A percentile compares a stretch with the other conserved stretches of the same genome.
phyloP scores from a whole-genome alignment of 2,797 vertebrate species.

The Buceros bicornis region DNA sequence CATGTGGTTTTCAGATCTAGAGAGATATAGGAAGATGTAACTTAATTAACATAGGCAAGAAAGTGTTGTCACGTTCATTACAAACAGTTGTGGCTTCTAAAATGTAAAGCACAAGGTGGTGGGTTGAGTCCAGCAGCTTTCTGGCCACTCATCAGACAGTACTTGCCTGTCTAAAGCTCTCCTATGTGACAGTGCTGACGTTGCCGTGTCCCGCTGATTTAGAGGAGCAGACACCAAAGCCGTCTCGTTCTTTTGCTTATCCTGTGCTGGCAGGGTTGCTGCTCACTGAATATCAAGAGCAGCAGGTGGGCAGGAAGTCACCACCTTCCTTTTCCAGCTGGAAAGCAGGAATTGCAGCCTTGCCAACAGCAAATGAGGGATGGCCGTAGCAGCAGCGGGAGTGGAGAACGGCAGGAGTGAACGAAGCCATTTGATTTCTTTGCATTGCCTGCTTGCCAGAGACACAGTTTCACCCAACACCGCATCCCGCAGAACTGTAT shows the following conservation, averaged over 20 bases:
- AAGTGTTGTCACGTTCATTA: background rate
- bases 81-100: background rate
- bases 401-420: background rate
- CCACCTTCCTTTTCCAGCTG: constrained; percentile 34
- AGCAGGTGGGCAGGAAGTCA: background rate
- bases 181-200: background rate
- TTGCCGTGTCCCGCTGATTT: background rate
- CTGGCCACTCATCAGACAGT: background rate
- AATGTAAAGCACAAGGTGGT: background rate
- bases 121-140: background rate
- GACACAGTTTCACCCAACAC: background rate
- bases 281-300: background rate
- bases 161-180: background rate
- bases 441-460: background rate
- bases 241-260: background rate
- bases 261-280: background rate
- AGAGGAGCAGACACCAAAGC: background rate
- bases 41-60: background rate
- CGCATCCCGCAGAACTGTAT: background rate
- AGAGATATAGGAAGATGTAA: background rate
- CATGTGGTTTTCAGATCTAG: background rate
- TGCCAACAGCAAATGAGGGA: background rate
- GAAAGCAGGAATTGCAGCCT: background rate
- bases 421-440: background rate
- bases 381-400: background rate